Conservation (phyloP, 2,888 invertebrate genomes). For the Aleiodes leptofemur region DNA sequence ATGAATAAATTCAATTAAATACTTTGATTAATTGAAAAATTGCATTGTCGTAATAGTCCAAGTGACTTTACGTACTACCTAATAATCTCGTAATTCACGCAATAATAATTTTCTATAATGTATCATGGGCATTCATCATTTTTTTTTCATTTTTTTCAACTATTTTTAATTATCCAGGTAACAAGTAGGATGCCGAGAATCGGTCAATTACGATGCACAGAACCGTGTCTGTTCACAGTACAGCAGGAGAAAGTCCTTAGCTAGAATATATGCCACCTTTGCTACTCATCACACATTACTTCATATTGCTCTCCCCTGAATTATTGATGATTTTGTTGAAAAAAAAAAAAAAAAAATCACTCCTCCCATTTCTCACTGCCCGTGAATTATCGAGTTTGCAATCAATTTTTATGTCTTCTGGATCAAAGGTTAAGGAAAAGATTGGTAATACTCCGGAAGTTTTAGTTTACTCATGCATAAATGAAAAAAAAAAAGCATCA, state of each 20-base stretch:
- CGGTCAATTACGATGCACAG: conserved; percentile 60
- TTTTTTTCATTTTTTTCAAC: not conserved
- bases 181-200: conserved; percentile 63
- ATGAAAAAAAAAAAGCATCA: not conserved
- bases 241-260: conserved; percentile 49
- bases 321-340: not conserved
- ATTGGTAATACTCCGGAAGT: too few species aligned
- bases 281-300: conserved; percentile 24
- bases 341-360: not conserved
- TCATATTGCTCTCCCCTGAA: not conserved
- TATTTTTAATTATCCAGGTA: conserved; percentile 61
- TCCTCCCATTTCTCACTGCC: conserved; percentile 18
- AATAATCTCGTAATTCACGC: conserved; percentile 29
- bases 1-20: conserved; percentile 14
- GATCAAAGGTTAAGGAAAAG: too few species aligned
- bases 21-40: too few species aligned
- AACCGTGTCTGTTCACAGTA: conserved; percentile 53
- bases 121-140: conserved; percentile 4
- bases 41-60: too few species aligned
- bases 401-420: too few species aligned
- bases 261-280: conserved; percentile 7
- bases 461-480: not conserved
- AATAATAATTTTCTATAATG: conserved; percentile 46
- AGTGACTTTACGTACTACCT: conserved; percentile 20
- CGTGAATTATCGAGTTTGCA: conserved; percentile 4